These are phyloP conservation scores for Endotricha flammealis DNA, from an alignment of 2,888 invertebrate genomes.

Conservation along the genomic window DNA sequence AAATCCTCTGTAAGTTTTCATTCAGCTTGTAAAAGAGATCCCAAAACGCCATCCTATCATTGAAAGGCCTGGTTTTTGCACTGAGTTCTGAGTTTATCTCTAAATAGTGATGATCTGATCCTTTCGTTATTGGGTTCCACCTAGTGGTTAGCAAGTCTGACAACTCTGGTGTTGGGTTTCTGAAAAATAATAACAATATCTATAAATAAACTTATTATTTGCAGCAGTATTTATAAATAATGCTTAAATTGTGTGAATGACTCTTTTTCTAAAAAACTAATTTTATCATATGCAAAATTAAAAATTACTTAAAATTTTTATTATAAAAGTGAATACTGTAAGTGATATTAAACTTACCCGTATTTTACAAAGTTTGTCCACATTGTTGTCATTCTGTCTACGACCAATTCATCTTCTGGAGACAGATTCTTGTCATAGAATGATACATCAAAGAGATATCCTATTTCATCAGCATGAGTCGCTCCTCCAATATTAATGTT, in stretches of 20 bases:
- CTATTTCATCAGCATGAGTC: conserved; percentile 43
- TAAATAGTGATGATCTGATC: conserved; percentile 27
- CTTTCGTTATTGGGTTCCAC: conserved; percentile 38
- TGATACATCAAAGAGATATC: conserved; percentile 40
- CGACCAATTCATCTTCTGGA: conserved; percentile 33
- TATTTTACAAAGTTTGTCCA: conserved; percentile 61
- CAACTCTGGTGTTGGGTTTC: conserved; percentile 40
- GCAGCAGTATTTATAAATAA: too few species aligned
- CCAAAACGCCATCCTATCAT: conserved; percentile 39
- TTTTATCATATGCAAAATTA: too few species aligned
- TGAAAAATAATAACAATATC: too few species aligned
- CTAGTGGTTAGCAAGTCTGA: conserved; percentile 36
- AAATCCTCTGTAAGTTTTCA: conserved; percentile 15
- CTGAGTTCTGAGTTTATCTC: conserved; percentile 29
- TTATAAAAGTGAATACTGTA: too few species aligned
- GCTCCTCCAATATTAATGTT: conserved; percentile 31
- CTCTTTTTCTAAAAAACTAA: too few species aligned
- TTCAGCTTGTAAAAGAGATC: conserved; percentile 38
- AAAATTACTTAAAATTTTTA: too few species aligned
- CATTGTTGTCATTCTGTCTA: conserved; percentile 48
- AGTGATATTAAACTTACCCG: too few species aligned
- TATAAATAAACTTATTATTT: too few species aligned
- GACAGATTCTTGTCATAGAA: conserved; percentile 15
- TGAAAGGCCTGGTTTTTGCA: conserved; percentile 26
- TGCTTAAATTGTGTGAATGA: too few species aligned